These are phyloP conservation scores for Lytechinus pictus DNA, from an alignment of 35 echinoderm and acorn worm genomes.

Conservation along the genomic window DNA sequence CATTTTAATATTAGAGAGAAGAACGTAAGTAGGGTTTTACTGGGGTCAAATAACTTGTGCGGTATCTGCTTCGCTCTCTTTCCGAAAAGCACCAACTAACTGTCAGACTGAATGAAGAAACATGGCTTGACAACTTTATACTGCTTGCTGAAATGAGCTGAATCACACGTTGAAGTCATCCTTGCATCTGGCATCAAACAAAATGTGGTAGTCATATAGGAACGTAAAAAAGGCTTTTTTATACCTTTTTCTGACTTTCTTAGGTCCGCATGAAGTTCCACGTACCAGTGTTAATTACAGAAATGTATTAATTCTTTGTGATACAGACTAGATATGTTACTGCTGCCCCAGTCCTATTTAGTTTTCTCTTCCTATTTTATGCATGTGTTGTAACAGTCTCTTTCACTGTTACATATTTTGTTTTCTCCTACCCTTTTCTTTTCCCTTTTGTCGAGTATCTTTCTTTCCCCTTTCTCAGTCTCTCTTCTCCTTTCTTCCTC, in stretches of 20 bases:
- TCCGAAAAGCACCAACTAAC: slow-evolving; percentile 51
- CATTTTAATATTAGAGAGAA: neutral
- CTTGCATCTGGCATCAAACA: neutral
- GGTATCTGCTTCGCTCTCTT: slow-evolving; percentile 30
- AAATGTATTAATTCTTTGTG: neutral
- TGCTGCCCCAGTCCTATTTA: too few relatives aligned
- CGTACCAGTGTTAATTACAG: neutral
- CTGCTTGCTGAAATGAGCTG: neutral
- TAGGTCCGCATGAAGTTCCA: neutral
- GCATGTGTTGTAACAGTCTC: too few relatives aligned
- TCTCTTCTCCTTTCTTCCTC: neutral
- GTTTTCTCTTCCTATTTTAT: neutral
- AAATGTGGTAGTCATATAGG: neutral
- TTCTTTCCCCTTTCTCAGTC: neutral
- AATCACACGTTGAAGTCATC: slow-evolving; percentile 33
- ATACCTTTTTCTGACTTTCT: neutral
- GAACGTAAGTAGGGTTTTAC: neutral
- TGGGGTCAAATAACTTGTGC: slow-evolving; percentile 26
- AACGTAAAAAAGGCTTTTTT: neutral
- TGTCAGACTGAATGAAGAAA: slow-evolving; percentile 16
- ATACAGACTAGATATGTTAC: neutral
- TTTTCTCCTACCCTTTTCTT: too few relatives aligned
- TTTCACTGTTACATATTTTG: neutral
- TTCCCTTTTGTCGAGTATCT: too few relatives aligned
- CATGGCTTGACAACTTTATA: slow-evolving; percentile 38